Evolutionary conservation across 2,113 vertebrate species (phyloP).

Genomic region (Talpa occidentalis): DNA sequence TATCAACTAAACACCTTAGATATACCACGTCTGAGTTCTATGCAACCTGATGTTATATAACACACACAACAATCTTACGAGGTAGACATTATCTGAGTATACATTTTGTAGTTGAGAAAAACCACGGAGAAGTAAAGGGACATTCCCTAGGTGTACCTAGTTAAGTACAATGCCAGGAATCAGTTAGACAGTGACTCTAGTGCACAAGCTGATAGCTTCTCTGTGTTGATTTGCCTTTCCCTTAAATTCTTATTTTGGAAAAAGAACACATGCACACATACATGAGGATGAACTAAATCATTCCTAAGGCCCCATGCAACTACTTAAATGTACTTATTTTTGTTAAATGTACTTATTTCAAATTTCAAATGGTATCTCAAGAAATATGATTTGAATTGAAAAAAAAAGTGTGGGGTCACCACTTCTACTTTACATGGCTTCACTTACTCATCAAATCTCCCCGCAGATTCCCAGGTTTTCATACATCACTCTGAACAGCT

Average conservation of each 20-base stretch:
- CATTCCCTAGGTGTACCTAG: background rate
- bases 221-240: background rate
- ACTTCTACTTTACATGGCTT: background rate
- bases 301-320: background rate
- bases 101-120: background rate
- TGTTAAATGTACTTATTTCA: slow-evolving; percentile 7
- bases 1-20: background rate
- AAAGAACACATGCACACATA: background rate
- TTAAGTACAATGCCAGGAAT: slow-evolving; percentile 2
- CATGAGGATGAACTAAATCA: background rate
- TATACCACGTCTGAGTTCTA: background rate
- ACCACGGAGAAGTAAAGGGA: background rate
- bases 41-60: background rate
- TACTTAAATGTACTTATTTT: too few species aligned
- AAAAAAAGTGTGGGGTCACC: background rate
- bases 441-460: background rate
- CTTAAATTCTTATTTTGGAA: background rate
- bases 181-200: background rate
- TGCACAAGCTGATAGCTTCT: background rate
- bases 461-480: background rate
- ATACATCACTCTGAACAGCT: background rate
- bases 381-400: background rate
- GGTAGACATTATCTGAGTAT: background rate
- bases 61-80: background rate
- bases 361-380: background rate